Base-by-base conservation (phyloP, 2,113 vertebrate genomes). In the Oryzias curvinotus region DNA sequence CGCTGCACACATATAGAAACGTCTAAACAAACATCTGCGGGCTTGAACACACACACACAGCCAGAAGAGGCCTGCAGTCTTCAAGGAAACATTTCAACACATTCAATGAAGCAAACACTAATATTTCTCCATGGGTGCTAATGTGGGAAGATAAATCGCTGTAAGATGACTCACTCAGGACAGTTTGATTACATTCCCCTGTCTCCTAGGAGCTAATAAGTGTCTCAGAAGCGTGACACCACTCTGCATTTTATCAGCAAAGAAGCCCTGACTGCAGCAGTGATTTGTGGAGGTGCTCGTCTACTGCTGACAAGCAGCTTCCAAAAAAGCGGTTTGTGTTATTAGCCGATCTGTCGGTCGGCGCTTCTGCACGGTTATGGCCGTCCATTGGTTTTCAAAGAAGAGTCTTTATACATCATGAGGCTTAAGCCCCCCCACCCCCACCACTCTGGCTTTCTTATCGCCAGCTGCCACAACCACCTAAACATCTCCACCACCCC, bases 381-480 rank as follows among this genome's bases (percentile, higher is more conserved):
- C 60, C 62, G 60, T 1, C 5, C 58, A 52, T 57, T 43, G 59
- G 60, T 68, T 71, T 57, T 73, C 77, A 90, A 81, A 89, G 80
- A 78, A 64, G 76, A 78, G 71, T 75, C 83, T 87, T 90, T 88
- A 88, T 89, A 65, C 78, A 68, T 59, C 43, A 74, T 55, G 45
- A 52, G 42, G 8, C 36, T 36, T 12, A 13, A 36, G 1, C 36
- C 8, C 45, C 36, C 50, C 3, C 43, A 14, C 65, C 5, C 30
- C 47, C 5, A 18, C 65, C 28, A 21, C 66, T 41, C 41, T 50
- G 2, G 49, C 43, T 50, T 74, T 61, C 73, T 70, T 74, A 62
- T 61, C 65, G 71, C 83, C 88, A 90, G 85, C 87, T 89, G 88
- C 87, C 83, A 83, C 84, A 77, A 83, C 67, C 79, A 86, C 85